phyloP scores from a whole-genome alignment of 37 sponge, comb jelly and placozoan genomes.

The Halichondria panicea region DNA sequence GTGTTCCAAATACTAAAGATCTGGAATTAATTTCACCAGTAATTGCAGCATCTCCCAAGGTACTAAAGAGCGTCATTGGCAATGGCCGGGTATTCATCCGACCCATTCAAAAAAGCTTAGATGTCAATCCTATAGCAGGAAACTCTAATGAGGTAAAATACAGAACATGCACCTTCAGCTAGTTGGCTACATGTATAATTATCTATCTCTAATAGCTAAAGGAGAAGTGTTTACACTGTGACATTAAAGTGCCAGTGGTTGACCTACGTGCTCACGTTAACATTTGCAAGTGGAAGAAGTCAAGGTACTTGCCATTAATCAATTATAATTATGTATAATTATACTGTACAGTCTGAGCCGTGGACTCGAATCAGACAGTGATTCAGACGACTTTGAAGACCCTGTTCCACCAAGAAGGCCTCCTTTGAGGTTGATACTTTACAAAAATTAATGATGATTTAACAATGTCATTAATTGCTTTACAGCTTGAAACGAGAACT shows the following conservation, averaged over 20 bases:
- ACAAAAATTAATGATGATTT: too few relatives aligned
- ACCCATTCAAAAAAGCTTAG: constrained; percentile 31
- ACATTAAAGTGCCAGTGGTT: neutral
- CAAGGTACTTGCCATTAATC: neutral
- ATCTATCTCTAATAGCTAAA: neutral
- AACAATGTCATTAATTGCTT: too few relatives aligned
- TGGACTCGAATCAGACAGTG: too few relatives aligned
- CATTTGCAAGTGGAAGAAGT: neutral
- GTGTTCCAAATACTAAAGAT: constrained; percentile 30
- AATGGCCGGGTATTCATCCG: constrained; percentile 41
- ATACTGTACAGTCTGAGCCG: too few relatives aligned
- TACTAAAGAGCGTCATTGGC: constrained; percentile 26
- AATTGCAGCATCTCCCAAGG: constrained; percentile 39
- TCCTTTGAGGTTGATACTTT: too few relatives aligned
- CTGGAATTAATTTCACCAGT: constrained; percentile 20
- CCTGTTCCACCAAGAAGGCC: too few relatives aligned
- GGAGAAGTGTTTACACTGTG: neutral
- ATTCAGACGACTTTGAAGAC: too few relatives aligned
- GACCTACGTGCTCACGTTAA: neutral
- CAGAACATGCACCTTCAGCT: neutral
- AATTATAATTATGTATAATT: neutral
- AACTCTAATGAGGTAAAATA: neutral
- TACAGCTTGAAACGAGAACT: too few relatives aligned
- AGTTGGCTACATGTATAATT: neutral
- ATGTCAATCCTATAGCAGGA: neutral